Conservation (phyloP, 2,113 vertebrate species). For the Pachycephala philippinensis region DNA sequence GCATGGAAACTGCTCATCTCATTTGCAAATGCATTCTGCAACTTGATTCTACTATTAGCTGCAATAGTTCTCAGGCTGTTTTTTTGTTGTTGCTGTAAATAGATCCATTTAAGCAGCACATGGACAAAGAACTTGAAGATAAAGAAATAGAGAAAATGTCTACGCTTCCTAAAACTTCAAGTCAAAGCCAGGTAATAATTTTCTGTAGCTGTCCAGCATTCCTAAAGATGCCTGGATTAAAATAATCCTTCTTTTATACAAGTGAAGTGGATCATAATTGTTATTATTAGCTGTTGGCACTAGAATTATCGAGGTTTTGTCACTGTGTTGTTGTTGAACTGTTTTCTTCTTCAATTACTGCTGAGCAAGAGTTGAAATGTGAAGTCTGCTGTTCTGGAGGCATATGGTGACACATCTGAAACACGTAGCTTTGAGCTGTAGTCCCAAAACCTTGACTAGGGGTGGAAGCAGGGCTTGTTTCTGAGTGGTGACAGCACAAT, state of each 20-base stretch:
- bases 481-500: neutral
- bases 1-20: neutral
- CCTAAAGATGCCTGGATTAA: neutral
- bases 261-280: neutral
- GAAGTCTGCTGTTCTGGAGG: neutral
- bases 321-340: neutral
- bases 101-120: conserved; percentile 87
- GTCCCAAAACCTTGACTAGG: neutral
- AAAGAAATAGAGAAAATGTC: conserved; percentile 79
- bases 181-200: conserved; percentile 78
- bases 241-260: neutral
- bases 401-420: neutral
- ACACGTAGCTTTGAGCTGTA: neutral
- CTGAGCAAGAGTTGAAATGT: neutral
- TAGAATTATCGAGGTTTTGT: neutral
- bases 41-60: neutral
- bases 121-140: conserved; percentile 81
- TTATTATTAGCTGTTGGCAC: neutral
- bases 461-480: neutral
- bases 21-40: conserved; percentile 15
- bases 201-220: neutral
- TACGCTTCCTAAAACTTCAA: conserved; percentile 67
- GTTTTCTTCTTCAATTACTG: neutral
- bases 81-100: conserved; percentile 13
- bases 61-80: neutral